phyloP scores from a whole-genome alignment of 92 coral and sea anemone species.

The Desmophyllum pertusum region DNA sequence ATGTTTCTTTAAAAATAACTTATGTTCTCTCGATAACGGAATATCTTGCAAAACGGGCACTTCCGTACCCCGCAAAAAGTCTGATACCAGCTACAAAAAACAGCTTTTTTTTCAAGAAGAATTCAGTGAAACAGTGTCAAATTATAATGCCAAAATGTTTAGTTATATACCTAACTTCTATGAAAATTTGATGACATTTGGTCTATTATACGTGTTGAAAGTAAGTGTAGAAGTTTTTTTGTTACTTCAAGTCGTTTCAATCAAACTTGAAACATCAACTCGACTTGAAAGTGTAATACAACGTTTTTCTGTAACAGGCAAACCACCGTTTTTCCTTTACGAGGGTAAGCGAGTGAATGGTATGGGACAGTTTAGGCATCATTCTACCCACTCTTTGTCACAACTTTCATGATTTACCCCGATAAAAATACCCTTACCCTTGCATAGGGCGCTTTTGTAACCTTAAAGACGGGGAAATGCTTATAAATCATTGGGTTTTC shows the following conservation, averaged over 20 bases:
- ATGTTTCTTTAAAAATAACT: slow-evolving; percentile 22
- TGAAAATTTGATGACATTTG: not conserved
- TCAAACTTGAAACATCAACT: slow-evolving; percentile 19
- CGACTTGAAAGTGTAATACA: slow-evolving; percentile 20
- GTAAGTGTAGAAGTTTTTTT: slow-evolving; percentile 17
- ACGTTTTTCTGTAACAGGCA: not conserved
- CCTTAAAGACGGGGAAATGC: not conserved
- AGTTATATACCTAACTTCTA: slow-evolving; percentile 3
- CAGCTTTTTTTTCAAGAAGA: not conserved
- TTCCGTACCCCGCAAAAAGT: not conserved
- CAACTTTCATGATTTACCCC: not conserved
- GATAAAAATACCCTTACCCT: slow-evolving; percentile 2
- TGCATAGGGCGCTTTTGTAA: slow-evolving; percentile 22
- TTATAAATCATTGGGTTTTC: not conserved
- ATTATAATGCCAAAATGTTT: slow-evolving; percentile 3
- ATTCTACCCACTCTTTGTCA: not conserved
- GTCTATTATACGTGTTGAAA: slow-evolving; percentile 9
- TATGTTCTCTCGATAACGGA: slow-evolving; percentile 10
- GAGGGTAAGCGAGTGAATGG: slow-evolving; percentile 8
- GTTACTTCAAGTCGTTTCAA: slow-evolving; percentile 9
- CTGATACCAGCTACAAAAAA: not conserved
- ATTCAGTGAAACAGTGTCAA: not conserved
- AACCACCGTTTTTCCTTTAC: not conserved
- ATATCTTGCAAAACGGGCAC: slow-evolving; percentile 36
- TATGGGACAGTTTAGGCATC: slow-evolving; percentile 14